Conservation (phyloP, 1,140 invertebrate genomes). For the Papilio polyxenes region DNA sequence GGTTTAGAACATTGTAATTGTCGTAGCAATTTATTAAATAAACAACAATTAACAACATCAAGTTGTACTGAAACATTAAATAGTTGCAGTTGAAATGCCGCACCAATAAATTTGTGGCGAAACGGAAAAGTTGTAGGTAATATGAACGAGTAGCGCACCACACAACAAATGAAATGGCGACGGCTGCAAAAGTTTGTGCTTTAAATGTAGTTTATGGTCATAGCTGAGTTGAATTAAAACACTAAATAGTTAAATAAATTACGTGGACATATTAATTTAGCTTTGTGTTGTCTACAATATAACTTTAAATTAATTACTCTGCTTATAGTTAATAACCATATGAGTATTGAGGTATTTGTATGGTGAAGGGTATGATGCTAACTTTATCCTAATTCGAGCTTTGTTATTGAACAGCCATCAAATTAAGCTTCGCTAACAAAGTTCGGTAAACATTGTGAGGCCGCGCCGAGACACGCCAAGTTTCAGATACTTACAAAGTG, state of each 20-base stretch:
- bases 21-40: neutral
- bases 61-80: neutral
- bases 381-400: conserved; percentile 12
- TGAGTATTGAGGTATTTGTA: neutral
- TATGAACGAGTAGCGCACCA: neutral
- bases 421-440: conserved; percentile 23
- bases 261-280: neutral
- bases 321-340: neutral
- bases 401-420: conserved; percentile 24
- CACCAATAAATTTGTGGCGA: conserved; percentile 2
- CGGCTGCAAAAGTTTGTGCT: neutral
- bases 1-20: neutral
- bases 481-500: conserved; percentile 8
- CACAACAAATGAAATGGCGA: neutral
- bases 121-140: neutral
- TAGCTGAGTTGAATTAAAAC: conserved; percentile 13
- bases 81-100: neutral
- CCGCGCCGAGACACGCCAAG: neutral
- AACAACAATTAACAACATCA: conserved; percentile 2
- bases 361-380: neutral
- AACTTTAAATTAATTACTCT: neutral
- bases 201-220: neutral
- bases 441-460: conserved; percentile 11
- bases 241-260: neutral
- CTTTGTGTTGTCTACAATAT: neutral